Base-by-base conservation (phyloP, 2,888 invertebrate species). In the Agrilus biguttatus region DNA sequence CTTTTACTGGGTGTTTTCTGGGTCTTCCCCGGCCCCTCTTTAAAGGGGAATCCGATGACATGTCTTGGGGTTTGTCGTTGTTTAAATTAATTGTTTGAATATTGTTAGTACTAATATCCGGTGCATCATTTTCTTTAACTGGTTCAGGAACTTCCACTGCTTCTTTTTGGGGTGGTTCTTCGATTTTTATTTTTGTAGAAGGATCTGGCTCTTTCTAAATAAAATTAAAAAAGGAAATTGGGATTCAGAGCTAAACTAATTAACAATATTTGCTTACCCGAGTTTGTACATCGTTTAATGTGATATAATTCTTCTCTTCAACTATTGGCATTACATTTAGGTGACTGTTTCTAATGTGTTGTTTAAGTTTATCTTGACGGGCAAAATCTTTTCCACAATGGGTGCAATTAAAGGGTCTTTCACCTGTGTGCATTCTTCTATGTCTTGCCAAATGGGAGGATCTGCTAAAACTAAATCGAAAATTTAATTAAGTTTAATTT, bases 301-400 rank as follows among this genome's bases (percentile, higher is more conserved):
- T 28, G 28, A 28, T 28, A 10, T 28, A 28, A 28, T 44, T 13
- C 33, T 37, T 8, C 32, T 23, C 14, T 17, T 14, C n/a, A n/a
- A 3, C 17, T 33, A 37, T 33, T 35, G 33, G 39, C 37, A 34
- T 41, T 21, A 34, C 32, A 42, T 69, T 69, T 62, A 71, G 65
- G 51, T 76, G 75, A 57, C 72, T 71, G 51, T 75, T 75, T 58
- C 73, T 69, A 48, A 75, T 70, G 61, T 82, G 81, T 52, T 80
- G 75, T 48, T 81, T 77, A 53, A 82, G 67, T 57, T 82, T 82
- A 62, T 82, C 82, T 51, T 79, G 80, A 45, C 81, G 68, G 17
- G 81, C 80, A 66, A 82, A 82, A 51, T 77, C 76, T 43, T 80
- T 75, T 0, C 78, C 79, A 63, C 81, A 82, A 49, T 76, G 73